Percentiles rank a stretch among this genome's conserved stretches.
These are phyloP conservation scores for Diuraphis noxia DNA, from an alignment of 1,140 invertebrate species.

Conservation along the genomic window DNA sequence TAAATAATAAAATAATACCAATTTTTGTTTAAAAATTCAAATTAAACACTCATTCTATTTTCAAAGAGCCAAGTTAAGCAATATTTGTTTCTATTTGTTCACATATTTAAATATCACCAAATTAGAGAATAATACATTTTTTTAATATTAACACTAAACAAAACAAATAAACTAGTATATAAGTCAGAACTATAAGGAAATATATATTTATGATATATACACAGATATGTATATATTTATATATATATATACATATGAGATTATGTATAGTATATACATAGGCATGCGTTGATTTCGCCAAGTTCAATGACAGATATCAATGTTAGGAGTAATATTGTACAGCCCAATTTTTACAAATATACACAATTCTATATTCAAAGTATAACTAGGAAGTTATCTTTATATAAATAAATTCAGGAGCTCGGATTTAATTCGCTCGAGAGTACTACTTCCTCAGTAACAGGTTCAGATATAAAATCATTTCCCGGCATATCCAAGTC, in stretches of 20 bases:
- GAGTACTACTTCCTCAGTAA: slow-evolving; percentile 43
- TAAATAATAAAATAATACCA: not conserved
- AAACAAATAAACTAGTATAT: slow-evolving; percentile 28
- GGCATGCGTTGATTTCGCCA: not conserved
- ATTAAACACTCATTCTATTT: slow-evolving; percentile 5
- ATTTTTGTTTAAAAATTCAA: not conserved
- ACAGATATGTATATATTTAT: not conserved
- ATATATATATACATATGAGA: not conserved
- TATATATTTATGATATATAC: not conserved
- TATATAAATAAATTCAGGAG: slow-evolving; percentile 51
- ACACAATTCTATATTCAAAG: slow-evolving; percentile 29
- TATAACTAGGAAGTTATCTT: slow-evolving; percentile 31
- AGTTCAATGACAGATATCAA: slow-evolving; percentile 3
- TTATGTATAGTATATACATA: slow-evolving; percentile 45
- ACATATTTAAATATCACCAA: slow-evolving; percentile 4
- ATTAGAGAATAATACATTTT: slow-evolving; percentile 1
- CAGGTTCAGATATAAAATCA: slow-evolving; percentile 48
- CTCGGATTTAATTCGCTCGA: slow-evolving; percentile 36
- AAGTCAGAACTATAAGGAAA: slow-evolving; percentile 46
- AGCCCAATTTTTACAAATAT: slow-evolving; percentile 47
- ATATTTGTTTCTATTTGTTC: slow-evolving; percentile 33
- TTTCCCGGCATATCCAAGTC: slow-evolving; percentile 40
- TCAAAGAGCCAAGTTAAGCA: slow-evolving; percentile 28
- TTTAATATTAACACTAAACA: slow-evolving; percentile 21
- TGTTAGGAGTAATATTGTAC: not conserved